phyloP scores from a whole-genome alignment of 2,888 invertebrate genomes.

The Icerya purchasi region DNA sequence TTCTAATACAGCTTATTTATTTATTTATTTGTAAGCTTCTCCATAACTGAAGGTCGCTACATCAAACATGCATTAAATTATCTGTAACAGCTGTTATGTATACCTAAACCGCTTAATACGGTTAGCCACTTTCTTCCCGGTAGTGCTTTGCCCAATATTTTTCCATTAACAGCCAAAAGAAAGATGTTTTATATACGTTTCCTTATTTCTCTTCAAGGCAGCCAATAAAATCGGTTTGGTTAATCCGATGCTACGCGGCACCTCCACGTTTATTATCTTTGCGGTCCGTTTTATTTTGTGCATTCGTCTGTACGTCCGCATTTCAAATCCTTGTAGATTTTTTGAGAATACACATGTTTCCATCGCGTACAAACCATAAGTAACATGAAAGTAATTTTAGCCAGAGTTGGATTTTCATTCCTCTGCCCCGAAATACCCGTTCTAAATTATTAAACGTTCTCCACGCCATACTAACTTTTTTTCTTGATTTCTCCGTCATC shows the following conservation, averaged over 20 bases:
- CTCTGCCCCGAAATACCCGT: neutral
- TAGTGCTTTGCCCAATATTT: neutral
- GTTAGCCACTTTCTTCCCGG: neutral
- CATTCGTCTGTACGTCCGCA: neutral
- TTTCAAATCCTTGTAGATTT: neutral
- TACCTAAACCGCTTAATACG: neutral
- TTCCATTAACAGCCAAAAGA: neutral
- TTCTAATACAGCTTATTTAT: too few relatives aligned
- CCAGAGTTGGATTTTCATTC: neutral
- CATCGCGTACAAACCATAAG: neutral
- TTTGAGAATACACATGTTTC: neutral
- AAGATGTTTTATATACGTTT: neutral
- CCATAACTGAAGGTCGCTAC: too few relatives aligned
- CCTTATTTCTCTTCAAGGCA: neutral
- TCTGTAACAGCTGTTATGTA: neutral
- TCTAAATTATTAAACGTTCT: neutral
- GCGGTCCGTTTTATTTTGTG: neutral
- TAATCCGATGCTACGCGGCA: neutral
- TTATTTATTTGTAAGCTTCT: too few relatives aligned
- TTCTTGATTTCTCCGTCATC: neutral
- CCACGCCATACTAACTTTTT: neutral
- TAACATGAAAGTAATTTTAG: neutral
- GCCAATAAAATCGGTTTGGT: neutral
- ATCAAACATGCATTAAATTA: neutral
- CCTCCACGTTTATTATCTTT: neutral